Base-by-base conservation (phyloP, 2,888 invertebrate genomes). In the Pammene aurita region DNA sequence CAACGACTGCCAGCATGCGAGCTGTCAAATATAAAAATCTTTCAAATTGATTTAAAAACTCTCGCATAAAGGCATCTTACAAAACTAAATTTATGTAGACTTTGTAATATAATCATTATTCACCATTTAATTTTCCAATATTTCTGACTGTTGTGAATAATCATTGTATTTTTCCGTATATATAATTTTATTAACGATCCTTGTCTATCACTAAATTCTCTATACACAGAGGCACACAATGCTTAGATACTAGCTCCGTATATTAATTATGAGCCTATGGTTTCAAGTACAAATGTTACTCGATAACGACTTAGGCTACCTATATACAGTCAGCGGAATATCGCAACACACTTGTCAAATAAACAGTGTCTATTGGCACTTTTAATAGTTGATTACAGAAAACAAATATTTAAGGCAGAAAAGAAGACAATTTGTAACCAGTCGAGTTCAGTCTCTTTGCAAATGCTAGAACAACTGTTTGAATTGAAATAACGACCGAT, bases 161-260 rank as follows among this genome's bases (percentile, higher is more conserved):
- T 77, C 74, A 78, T 75, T 75, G 73, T 77, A 77, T 78, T 77
- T 75, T 76, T 80, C 76, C 76, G 75, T 77, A 75, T 70, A 73
- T 77, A 64, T 64, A 69, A 69, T 76, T 74, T 78, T 77, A 80
- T 80, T 76, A 82, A 84, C 77, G 74, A 76, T 75, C 80, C 78
- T 77, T 73, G 54, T 79, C 78, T 84, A 84, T 78, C 74, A 56
- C 81, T 88, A 88, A 38, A 81, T 78, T 78, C 76, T 84, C 87
- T 91, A 86, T 90, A 92, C 87, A 90, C 87, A 84, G 90, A 91
- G 92, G 92, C 92, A 92, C 92, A 89, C 90, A 84, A 87, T 90
- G 78, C 89, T 91, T 92, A 90, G 72, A 83, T 80, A 77, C 86
- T 88, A 88, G 79, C 81, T 82, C 82, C 73, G 73, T 76, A 52